Evolutionary conservation across 1,140 invertebrate species (phyloP), one percentile per base, ranked within the genome.

Genomic region (Drosophila willistoni): DNA sequence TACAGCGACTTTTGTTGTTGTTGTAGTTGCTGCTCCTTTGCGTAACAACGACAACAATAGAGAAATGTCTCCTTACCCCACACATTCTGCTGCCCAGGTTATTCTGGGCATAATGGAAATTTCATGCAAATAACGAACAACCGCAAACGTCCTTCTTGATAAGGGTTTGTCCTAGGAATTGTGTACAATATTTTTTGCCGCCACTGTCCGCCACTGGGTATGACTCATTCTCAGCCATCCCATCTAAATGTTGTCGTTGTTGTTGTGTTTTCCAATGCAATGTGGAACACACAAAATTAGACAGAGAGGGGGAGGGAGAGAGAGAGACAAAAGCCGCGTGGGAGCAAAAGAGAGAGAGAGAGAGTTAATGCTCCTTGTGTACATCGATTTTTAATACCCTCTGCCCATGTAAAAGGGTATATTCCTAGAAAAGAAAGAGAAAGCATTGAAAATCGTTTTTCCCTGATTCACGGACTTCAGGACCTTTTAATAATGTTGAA

Each of bases 91-190:
- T 14, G 14, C 14, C 22, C 44, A 34, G 19, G 60, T 54, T 68
- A 57, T 59, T 22, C 47, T 19, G 25, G 47, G 42, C n/a, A 63
- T 77, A 77, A 78, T 84, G 76, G 79, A 77, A 68, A 77, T 71
- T 87, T 78, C 68, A 89, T 84, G 84, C 71, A 81, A 65, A 84
- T 81, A 78, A 60, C 66, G 59, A 44, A 64, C 64, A 79, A 71
- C 79, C 84, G 69, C 84, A 81, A 78, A 81, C 85, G 84, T 89
- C 85, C 84, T 89, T 73, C 84, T 5, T 89, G 84, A 84, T 84
- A 89, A 87, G 80, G 79, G 77, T 89, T 59, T 80, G 73, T 67
- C 34, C 55, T 63, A 51, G 63, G 12, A 47, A 36, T 71, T 68
- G 69, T 77, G 14, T 51, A 51, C 67, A 63, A 60, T 71, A 41